These are phyloP conservation scores for Diogma glabrata DNA, from an alignment of 2,888 invertebrate genomes.

Conservation along the genomic window DNA sequence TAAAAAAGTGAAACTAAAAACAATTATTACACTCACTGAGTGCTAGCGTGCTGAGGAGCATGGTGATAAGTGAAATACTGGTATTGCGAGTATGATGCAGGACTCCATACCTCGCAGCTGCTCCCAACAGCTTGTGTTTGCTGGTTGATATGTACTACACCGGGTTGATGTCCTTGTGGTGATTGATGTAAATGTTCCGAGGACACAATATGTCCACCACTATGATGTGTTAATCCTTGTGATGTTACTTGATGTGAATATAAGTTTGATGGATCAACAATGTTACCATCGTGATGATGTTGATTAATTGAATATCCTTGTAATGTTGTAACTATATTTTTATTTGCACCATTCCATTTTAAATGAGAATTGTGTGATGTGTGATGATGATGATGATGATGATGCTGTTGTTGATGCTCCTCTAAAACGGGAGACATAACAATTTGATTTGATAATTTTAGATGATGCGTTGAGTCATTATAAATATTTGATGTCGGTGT, in stretches of 20 bases:
- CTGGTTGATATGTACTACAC: slow-evolving; percentile 18
- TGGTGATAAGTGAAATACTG: slow-evolving; percentile 56
- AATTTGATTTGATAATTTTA: slow-evolving; percentile 15
- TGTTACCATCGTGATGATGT: slow-evolving; percentile 14
- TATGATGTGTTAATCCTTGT: slow-evolving; percentile 11
- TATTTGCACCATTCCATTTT: slow-evolving; percentile 22
- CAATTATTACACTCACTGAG: slow-evolving; percentile 44
- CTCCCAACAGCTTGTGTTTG: slow-evolving; percentile 34
- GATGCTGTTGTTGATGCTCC: slow-evolving; percentile 18
- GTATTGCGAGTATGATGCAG: slow-evolving; percentile 45
- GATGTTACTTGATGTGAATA: slow-evolving; percentile 13
- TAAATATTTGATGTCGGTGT: slow-evolving; percentile 35
- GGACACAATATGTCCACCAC: slow-evolving; percentile 13
- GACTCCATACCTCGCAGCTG: slow-evolving; percentile 51
- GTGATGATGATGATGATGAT: not conserved
- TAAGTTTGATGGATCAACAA: slow-evolving; percentile 13
- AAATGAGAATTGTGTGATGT: slow-evolving; percentile 14
- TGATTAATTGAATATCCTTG: slow-evolving; percentile 19
- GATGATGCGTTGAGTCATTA: slow-evolving; percentile 15
- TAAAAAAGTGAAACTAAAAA: slow-evolving; percentile 16
- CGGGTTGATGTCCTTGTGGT: slow-evolving; percentile 18
- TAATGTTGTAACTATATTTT: slow-evolving; percentile 15
- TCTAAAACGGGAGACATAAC: slow-evolving; percentile 11
- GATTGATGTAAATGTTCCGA: slow-evolving; percentile 19
- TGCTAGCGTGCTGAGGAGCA: slow-evolving; percentile 38